Percentiles rank a stretch among this genome's conserved stretches.
phyloP scores from a whole-genome alignment of 2,113 vertebrate species.

The Stigmatopora argus region DNA sequence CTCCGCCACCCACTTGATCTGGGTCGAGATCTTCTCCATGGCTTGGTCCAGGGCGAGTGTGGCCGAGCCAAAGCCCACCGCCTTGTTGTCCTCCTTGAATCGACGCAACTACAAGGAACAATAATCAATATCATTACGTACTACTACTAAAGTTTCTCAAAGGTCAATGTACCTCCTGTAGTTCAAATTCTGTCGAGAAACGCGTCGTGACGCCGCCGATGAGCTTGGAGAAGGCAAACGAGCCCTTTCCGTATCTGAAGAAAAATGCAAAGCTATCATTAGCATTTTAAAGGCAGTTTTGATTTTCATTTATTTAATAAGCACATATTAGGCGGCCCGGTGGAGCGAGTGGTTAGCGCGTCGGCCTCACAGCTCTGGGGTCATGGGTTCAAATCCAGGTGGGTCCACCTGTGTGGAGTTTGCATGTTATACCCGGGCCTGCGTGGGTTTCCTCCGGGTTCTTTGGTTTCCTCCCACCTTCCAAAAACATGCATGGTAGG shows the following conservation, averaged over 20 bases:
- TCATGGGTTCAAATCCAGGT: too few species aligned
- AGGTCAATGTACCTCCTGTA: constrained; percentile 75
- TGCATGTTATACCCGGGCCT: too few species aligned
- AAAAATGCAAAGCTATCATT: background rate
- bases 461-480: too few species aligned
- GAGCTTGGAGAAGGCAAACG: constrained; percentile 81
- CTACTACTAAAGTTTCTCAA: background rate
- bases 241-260: constrained; percentile 77
- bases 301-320: too few species aligned
- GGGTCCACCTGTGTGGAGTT: too few species aligned
- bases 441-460: too few species aligned
- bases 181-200: constrained; percentile 79
- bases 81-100: constrained; percentile 76
- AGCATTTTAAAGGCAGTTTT: background rate
- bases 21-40: constrained; percentile 79
- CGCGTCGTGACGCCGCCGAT: constrained; percentile 71
- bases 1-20: constrained; percentile 82
- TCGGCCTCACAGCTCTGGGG: too few species aligned
- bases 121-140: background rate
- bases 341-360: too few species aligned
- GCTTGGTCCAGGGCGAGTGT: constrained; percentile 82
- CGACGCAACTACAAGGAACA: constrained; percentile 73
- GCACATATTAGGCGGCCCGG: too few species aligned
- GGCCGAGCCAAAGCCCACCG: constrained; percentile 81
- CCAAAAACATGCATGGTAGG: too few species aligned